Conservation (phyloP, 2,113 vertebrate species). For the Machaerirhynchus nigripectus region DNA sequence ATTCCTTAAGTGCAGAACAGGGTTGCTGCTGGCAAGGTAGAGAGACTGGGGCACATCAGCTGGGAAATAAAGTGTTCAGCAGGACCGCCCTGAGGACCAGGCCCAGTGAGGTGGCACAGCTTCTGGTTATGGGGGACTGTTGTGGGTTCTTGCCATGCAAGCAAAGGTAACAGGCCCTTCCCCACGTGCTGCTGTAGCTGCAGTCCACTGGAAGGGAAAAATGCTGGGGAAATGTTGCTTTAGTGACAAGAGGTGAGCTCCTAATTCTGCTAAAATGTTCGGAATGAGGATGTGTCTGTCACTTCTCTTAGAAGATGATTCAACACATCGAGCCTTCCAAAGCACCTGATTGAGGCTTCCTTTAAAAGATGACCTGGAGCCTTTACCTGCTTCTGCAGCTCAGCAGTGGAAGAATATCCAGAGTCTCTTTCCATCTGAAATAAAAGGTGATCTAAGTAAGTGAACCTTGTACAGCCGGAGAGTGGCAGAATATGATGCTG, state of each 20-base stretch:
- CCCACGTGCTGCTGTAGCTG: not conserved
- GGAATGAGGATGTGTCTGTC: not conserved
- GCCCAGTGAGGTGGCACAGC: not conserved
- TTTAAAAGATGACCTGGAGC: not conserved
- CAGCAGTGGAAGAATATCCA: not conserved
- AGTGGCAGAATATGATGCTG: not conserved
- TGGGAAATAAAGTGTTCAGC: not conserved
- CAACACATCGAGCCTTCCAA: not conserved
- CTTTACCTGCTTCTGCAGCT: conserved; percentile 58
- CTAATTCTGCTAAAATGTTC: not conserved
- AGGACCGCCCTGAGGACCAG: not conserved
- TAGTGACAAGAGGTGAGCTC: not conserved
- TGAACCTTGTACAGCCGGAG: not conserved
- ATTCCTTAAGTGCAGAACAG: not conserved
- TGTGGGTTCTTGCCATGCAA: not conserved
- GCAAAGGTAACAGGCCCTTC: not conserved
- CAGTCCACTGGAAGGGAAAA: not conserved
- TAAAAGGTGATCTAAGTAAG: not conserved
- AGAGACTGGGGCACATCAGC: not conserved
- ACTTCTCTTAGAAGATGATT: not conserved
- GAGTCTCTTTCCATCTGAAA: conserved; percentile 65
- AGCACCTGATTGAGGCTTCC: not conserved
- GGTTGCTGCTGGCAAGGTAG: not conserved
- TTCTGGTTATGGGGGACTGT: not conserved
- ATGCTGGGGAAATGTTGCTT: not conserved